phyloP scores from a whole-genome alignment of 2,113 vertebrate genomes.

The Oreotragus oreotragus region DNA sequence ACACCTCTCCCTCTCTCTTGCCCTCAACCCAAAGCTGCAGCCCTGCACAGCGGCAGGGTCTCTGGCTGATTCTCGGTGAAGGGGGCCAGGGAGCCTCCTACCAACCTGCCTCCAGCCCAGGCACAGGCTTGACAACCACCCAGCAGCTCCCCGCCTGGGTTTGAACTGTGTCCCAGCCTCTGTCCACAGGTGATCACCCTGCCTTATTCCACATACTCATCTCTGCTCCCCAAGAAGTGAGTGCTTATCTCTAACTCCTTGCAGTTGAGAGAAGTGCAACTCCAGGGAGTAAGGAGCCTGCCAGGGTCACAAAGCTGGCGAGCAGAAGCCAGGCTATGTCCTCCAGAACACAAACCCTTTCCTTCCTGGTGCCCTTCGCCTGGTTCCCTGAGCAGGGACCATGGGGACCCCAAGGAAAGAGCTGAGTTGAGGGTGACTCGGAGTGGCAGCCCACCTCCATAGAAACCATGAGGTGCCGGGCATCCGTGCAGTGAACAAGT shows the following conservation, averaged over 20 bases:
- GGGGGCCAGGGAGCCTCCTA: neutral
- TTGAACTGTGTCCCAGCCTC: neutral
- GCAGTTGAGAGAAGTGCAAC: neutral
- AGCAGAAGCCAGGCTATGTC: too few relatives aligned
- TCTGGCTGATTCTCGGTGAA: neutral
- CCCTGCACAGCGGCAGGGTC: accelerated
- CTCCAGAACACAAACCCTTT: too few relatives aligned
- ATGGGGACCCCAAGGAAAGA: neutral
- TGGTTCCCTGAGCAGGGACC: neutral
- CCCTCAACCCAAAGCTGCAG: slow-evolving; percentile 36
- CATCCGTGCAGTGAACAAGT: neutral
- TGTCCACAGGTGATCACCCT: accelerated
- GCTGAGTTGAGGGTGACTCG: accelerated
- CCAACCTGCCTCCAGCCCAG: neutral
- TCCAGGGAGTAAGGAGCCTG: neutral
- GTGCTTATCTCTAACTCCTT: neutral
- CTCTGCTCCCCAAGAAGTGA: neutral
- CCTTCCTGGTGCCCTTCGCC: neutral
- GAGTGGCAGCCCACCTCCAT: neutral
- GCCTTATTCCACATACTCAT: neutral
- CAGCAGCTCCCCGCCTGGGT: accelerated
- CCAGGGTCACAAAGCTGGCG: accelerated
- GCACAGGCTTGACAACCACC: neutral
- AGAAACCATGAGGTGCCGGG: neutral
- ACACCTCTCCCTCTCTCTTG: neutral